Evolutionary conservation across 2,797 vertebrate genomes (phyloP).

Genomic region (Pseudochaenichthys georgianus): DNA sequence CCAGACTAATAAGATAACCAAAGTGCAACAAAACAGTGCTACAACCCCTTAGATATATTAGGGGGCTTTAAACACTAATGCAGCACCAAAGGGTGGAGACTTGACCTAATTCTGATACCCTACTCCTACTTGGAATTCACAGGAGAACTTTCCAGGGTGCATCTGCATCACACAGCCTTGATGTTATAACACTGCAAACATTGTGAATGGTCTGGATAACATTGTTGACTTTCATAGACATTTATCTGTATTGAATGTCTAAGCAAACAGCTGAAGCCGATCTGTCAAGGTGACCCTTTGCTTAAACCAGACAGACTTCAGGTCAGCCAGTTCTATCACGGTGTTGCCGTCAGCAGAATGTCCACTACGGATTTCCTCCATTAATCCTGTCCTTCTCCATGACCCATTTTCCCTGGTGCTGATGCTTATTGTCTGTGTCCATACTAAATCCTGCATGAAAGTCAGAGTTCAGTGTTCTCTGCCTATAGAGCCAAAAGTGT

Average conservation of each 20-base stretch:
- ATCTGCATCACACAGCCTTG: slow-evolving; percentile 31
- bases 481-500: neutral
- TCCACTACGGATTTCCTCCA: slow-evolving; percentile 14
- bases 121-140: slow-evolving; percentile 67
- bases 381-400: slow-evolving; percentile 28
- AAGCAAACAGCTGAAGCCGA: slow-evolving; percentile 20
- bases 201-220: neutral
- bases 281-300: slow-evolving; percentile 27
- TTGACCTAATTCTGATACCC: slow-evolving; percentile 78
- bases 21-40: slow-evolving; percentile 32
- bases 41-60: slow-evolving; percentile 58
- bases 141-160: slow-evolving; percentile 49
- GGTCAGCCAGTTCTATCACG: slow-evolving; percentile 5
- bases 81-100: slow-evolving; percentile 60
- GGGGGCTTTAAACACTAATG: slow-evolving; percentile 64
- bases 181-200: slow-evolving; percentile 13
- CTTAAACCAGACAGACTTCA: slow-evolving; percentile 10
- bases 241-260: slow-evolving; percentile 29
- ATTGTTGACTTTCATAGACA: slow-evolving; percentile 2
- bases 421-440: neutral
- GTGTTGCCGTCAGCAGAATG: slow-evolving; percentile 22
- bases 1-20: neutral
- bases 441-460: slow-evolving; percentile 8
- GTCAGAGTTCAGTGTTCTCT: neutral
- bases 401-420: slow-evolving; percentile 23